phyloP scores from a whole-genome alignment of 2,113 vertebrate genomes.

The Noturus placidus region DNA sequence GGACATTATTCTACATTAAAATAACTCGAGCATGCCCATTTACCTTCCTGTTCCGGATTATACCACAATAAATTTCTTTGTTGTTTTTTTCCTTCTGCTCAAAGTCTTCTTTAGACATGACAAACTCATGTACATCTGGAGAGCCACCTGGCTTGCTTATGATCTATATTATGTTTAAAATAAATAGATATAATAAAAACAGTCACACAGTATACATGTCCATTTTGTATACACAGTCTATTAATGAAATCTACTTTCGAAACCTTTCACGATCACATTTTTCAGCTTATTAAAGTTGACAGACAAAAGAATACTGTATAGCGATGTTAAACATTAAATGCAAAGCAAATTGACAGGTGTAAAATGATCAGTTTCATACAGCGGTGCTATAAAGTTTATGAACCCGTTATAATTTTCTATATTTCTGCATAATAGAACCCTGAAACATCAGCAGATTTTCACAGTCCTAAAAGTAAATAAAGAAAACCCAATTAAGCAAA shows the following conservation, averaged over 20 bases:
- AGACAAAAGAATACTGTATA: neutral
- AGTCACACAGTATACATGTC: neutral
- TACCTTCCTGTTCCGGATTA: conserved; percentile 89
- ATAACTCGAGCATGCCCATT: neutral
- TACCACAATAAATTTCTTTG: conserved; percentile 81
- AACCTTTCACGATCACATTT: neutral
- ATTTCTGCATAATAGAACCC: too few species aligned
- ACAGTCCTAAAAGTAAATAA: too few species aligned
- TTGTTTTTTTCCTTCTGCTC: conserved; percentile 86
- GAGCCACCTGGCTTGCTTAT: conserved; percentile 83
- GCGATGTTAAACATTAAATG: neutral
- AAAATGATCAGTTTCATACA: neutral
- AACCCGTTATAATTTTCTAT: too few species aligned
- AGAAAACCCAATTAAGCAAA: too few species aligned
- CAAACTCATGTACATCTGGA: conserved; percentile 89
- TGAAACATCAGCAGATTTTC: too few species aligned
- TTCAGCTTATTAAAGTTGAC: neutral
- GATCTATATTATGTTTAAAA: conserved; percentile 72
- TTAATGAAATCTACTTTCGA: neutral
- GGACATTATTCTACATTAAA: neutral
- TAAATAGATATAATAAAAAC: neutral
- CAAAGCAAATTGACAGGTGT: neutral
- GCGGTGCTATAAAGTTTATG: too few species aligned
- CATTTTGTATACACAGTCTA: too few species aligned
- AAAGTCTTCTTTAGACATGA: conserved; percentile 92